Evolutionary conservation across 2,888 invertebrate species (phyloP).

Genomic region (Xestia c-nigrum): DNA sequence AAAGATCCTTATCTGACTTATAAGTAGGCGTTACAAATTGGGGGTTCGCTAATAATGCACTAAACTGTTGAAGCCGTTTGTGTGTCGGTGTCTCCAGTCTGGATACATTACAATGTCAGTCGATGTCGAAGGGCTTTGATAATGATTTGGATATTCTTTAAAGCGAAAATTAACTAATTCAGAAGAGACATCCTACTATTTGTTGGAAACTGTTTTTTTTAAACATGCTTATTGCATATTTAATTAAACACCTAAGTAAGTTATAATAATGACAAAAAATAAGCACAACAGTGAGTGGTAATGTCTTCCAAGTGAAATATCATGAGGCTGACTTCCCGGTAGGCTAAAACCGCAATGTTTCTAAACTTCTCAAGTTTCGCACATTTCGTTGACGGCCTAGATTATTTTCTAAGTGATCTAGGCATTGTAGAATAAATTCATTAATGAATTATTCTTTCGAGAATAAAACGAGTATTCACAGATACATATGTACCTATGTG

Average conservation of each 20-base stretch:
- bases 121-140: too few species aligned
- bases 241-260: neutral
- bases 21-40: neutral
- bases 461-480: constrained; percentile 13
- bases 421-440: neutral
- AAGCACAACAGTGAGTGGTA: neutral
- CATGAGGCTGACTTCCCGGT: constrained; percentile 7
- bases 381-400: neutral
- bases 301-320: neutral
- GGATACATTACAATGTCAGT: neutral
- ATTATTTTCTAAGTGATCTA: neutral
- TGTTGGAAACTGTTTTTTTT: neutral
- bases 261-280: neutral
- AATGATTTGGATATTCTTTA: neutral
- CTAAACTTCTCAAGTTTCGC: constrained; percentile 3
- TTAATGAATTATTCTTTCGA: constrained; percentile 14
- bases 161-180: neutral
- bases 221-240: neutral
- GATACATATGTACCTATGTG: constrained; percentile 14
- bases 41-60: neutral
- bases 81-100: too few species aligned
- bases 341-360: constrained; percentile 3
- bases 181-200: neutral
- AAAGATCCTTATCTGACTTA: neutral
- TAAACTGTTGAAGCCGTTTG: too few species aligned